These are phyloP conservation scores for Rhodophaea formosa DNA, from an alignment of 2,888 invertebrate genomes.

Conservation along the genomic window DNA sequence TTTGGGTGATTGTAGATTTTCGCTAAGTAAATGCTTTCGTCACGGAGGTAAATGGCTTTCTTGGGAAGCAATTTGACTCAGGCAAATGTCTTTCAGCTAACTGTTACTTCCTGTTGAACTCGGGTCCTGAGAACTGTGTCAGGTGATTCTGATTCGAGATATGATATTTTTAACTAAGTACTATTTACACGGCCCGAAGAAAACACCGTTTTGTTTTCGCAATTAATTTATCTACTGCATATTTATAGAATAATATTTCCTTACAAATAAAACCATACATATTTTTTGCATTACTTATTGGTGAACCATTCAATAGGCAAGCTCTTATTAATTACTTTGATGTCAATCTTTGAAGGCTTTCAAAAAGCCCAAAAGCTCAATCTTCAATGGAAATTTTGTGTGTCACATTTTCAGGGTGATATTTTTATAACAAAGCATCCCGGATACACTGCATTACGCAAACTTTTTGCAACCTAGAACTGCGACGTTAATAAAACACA, in stretches of 20 bases:
- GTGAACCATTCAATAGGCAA: no score
- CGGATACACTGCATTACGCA: not conserved
- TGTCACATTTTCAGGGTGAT: not conserved
- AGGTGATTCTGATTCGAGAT: slow-evolving; percentile 39
- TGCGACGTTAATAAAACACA: not conserved
- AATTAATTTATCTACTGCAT: no score
- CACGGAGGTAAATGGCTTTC: slow-evolving; percentile 67
- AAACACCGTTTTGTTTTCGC: no score
- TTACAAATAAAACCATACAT: no score
- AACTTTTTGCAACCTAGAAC: not conserved
- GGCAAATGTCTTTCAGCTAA: slow-evolving; percentile 45
- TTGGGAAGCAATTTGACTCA: slow-evolving; percentile 60
- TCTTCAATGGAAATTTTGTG: no score
- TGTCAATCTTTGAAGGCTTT: no score
- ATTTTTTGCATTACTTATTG: no score
- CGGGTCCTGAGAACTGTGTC: slow-evolving; percentile 68
- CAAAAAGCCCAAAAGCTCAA: no score
- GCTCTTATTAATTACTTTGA: no score
- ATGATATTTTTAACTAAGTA: not conserved
- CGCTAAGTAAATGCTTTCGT: slow-evolving; percentile 74
- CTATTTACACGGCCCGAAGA: not conserved
- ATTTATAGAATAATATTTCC: no score
- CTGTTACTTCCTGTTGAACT: slow-evolving; percentile 47
- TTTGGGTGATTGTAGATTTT: slow-evolving; percentile 71
- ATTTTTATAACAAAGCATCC: not conserved